phyloP scores from a whole-genome alignment of 2,797 vertebrate genomes.

The Coreius guichenoti region DNA sequence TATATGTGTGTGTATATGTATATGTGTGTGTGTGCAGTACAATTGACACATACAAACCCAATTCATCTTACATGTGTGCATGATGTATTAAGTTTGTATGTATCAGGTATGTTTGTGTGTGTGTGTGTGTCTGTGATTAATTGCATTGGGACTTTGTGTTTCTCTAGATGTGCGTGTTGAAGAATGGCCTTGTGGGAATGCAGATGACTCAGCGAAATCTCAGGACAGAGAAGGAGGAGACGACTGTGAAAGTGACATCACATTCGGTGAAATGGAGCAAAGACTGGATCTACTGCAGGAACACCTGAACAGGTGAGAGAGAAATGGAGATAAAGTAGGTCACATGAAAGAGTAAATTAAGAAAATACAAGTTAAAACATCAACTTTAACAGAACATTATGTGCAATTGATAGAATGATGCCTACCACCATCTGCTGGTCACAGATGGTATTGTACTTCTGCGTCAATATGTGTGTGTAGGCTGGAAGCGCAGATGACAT shows the following conservation, averaged over 20 bases:
- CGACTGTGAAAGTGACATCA: conserved; percentile 92
- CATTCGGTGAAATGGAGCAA: conserved; percentile 95
- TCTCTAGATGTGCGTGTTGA: conserved; percentile 78
- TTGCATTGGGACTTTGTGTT: conserved; percentile 40
- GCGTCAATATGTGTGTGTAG: conserved; percentile 68
- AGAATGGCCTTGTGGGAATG: conserved; percentile 81
- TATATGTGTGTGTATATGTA: not conserved
- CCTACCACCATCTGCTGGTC: conserved; percentile 41
- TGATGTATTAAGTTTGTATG: conserved; percentile 15
- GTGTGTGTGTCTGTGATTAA: conserved; percentile 51
- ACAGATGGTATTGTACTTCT: not conserved
- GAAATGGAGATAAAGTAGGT: not conserved
- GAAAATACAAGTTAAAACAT: not conserved
- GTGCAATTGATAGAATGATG: not conserved
- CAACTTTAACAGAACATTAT: conserved; percentile 10
- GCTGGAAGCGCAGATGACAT: conserved; percentile 96
- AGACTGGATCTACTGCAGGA: conserved; percentile 95
- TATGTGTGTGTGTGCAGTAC: not conserved
- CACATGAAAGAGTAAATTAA: not conserved
- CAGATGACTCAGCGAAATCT: conserved; percentile 76
- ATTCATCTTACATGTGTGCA: not conserved
- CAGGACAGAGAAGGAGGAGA: conserved; percentile 80
- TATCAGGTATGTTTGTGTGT: conserved; percentile 25
- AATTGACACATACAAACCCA: not conserved
- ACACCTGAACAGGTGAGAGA: conserved; percentile 94